Percentiles rank a stretch among this genome's conserved stretches.
Conservation (phyloP, 1,140 invertebrate species). For the Agrypnia vestita region DNA sequence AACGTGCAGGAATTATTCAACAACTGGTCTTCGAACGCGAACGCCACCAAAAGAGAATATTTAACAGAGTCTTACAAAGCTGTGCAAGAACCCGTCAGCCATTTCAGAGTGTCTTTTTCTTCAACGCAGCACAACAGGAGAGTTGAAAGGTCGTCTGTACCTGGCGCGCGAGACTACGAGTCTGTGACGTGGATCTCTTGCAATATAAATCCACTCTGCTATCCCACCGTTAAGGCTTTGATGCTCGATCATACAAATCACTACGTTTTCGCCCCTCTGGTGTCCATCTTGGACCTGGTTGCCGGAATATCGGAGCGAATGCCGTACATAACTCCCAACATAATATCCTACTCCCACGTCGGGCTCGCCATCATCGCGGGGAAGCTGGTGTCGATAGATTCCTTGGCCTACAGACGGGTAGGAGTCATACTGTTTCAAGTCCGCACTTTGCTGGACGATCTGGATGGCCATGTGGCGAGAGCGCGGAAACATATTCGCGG, state of each 20-base stretch:
- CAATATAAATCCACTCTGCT: conserved; percentile 80
- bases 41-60: conserved; percentile 51
- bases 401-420: conserved; percentile 77
- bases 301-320: conserved; percentile 76
- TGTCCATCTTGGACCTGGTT: conserved; percentile 77
- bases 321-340: conserved; percentile 82
- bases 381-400: conserved; percentile 80
- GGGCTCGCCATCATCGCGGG: conserved; percentile 80
- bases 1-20: not conserved
- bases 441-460: conserved; percentile 84
- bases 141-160: conserved; percentile 35
- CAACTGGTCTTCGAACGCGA: conserved; percentile 39
- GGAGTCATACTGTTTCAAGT: conserved; percentile 84
- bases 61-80: conserved; percentile 44
- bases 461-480: conserved; percentile 86
- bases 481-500: conserved; percentile 79
- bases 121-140: conserved; percentile 31
- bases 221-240: conserved; percentile 83
- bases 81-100: conserved; percentile 11
- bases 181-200: conserved; percentile 77
- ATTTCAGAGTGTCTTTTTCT: not conserved
- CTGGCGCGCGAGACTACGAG: conserved; percentile 68
- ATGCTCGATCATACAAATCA: conserved; percentile 85
- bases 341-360: conserved; percentile 84
- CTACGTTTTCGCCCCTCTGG: conserved; percentile 83